Evolutionary conservation across 2,113 vertebrate species (phyloP), one percentile per base, ranked within the genome.

Genomic region (Mirounga angustirostris): DNA sequence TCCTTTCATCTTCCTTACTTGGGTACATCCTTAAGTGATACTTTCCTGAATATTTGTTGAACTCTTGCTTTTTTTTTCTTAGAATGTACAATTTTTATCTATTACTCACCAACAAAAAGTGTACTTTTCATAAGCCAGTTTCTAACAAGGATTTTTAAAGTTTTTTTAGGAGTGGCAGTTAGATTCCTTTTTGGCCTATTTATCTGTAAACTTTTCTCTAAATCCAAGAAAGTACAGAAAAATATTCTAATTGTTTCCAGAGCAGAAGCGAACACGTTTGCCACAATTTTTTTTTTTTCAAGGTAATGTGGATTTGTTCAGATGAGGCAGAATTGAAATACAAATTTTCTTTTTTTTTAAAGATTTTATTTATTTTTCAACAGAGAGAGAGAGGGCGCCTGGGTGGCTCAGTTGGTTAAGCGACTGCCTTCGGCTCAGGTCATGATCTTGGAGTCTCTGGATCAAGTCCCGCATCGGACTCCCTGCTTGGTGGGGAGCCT

Each of bases 11-110:
- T 36, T 86, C n/a, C 26, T 81, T 76, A 9, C 33, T 59, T 67
- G 33, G 30, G 4, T 28, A 43, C n/a, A 16, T 80, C 74, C 76
- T 73, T 96, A 61, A 88, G 74, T 26, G 50, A 84, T 67, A 36
- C 30, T 83, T 78, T 89, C 52, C 71, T 83, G 59, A 94, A 22
- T 83, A 58, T 83, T 88, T 92, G 28, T 83, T 61, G 8, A 92
- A 89, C 13, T 40, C 65, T 87, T 97, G 83, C 82, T 96, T 92
- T 95, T 92, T 36, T 87, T 92, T 92, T 95, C 16, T 61, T 79
- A 80, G 74, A 94, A 18, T 43, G 59, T 59, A 63, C 2, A 80
- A 15, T 88, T 96, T 96, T 94, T 67, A 71, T 92, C 28, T 88
- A 87, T n/a, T 33, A 24, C 10, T 76, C 21, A 74, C 12, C 65